A percentile compares a stretch with the other conserved stretches of the same genome.
These are phyloP conservation scores for Danio jaintianensis DNA, from an alignment of 2,797 vertebrate species.

Conservation along the genomic window DNA sequence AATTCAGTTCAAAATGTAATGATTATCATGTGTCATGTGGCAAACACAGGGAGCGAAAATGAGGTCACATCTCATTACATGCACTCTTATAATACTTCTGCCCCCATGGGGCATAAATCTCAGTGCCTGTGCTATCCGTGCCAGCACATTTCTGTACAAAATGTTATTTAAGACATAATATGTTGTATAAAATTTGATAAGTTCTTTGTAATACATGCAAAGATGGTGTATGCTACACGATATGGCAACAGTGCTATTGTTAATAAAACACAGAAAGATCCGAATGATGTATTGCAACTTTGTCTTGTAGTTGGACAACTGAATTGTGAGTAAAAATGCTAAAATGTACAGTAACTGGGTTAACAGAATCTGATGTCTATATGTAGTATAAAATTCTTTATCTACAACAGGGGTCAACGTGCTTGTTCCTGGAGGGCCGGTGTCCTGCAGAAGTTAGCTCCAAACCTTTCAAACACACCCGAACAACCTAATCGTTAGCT, in stretches of 20 bases:
- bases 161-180: conserved; percentile 55
- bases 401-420: too few species aligned
- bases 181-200: conserved; percentile 13
- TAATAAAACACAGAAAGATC: neutral
- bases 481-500: too few species aligned
- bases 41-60: conserved; percentile 60
- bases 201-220: neutral
- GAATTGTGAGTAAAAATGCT: conserved; percentile 1
- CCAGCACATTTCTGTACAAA: conserved; percentile 66
- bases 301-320: neutral
- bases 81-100: conserved; percentile 54
- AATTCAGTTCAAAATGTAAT: conserved; percentile 30
- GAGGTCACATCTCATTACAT: conserved; percentile 58
- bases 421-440: too few species aligned
- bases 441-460: too few species aligned
- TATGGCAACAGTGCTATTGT: neutral
- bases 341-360: neutral
- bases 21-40: conserved; percentile 47
- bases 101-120: conserved; percentile 73
- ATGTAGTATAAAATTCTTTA: neutral
- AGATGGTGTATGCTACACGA: neutral
- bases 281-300: neutral
- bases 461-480: too few species aligned
- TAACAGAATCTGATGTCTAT: neutral
- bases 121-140: conserved; percentile 73